These are phyloP conservation scores for Pseudomyrmex concolor DNA, from an alignment of 1,140 invertebrate species.

Conservation along the genomic window DNA sequence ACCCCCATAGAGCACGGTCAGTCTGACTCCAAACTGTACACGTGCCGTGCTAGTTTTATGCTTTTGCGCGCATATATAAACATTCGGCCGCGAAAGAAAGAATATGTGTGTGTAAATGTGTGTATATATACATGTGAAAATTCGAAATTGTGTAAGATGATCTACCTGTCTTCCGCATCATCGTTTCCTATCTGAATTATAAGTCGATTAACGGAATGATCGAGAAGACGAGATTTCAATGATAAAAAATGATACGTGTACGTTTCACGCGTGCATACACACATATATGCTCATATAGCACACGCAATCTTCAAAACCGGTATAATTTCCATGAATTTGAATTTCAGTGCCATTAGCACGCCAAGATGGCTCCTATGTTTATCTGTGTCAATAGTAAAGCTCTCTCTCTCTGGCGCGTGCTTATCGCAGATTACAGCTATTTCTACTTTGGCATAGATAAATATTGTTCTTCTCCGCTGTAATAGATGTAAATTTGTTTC, in stretches of 20 bases:
- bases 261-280: background rate
- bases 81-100: too few species aligned
- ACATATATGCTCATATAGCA: background rate
- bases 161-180: background rate
- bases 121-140: too few species aligned
- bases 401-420: background rate
- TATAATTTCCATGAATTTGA: background rate
- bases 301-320: background rate
- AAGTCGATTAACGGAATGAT: slow-evolving; percentile 30
- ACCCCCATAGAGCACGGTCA: slow-evolving; percentile 78
- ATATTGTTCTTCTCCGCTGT: too few species aligned
- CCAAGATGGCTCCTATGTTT: background rate
- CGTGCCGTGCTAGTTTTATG: slow-evolving; percentile 75
- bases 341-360: background rate
- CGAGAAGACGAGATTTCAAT: background rate
- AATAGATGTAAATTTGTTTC: too few species aligned
- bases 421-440: background rate
- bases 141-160: background rate
- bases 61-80: slow-evolving; percentile 57
- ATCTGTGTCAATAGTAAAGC: slow-evolving; percentile 3
- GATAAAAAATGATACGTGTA: background rate
- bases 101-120: too few species aligned
- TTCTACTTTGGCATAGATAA: too few species aligned
- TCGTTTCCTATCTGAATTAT: slow-evolving; percentile 53
- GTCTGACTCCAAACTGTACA: slow-evolving; percentile 82